Evolutionary conservation across 2,113 vertebrate species (phyloP).

Genomic region (Amia ocellicauda): DNA sequence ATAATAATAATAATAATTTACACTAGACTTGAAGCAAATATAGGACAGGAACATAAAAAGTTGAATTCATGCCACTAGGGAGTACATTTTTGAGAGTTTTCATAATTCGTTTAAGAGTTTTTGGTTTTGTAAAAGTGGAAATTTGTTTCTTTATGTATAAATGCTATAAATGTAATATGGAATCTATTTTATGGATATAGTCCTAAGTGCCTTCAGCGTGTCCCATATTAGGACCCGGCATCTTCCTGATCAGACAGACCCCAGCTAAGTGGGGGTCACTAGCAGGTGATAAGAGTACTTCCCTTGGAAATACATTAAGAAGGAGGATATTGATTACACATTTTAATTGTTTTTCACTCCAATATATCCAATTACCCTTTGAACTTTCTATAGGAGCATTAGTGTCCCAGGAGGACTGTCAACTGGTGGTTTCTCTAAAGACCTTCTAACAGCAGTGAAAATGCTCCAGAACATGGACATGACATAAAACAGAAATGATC

Average conservation of each 20-base stretch:
- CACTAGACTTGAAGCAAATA: too few relatives aligned
- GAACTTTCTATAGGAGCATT: constrained; percentile 57
- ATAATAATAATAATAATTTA: too few relatives aligned
- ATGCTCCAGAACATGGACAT: not conserved
- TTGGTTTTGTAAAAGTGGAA: too few relatives aligned
- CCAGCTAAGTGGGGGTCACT: constrained; percentile 32
- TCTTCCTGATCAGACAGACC: not conserved
- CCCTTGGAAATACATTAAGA: constrained; percentile 67
- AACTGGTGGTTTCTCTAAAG: constrained; percentile 11
- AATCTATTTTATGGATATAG: too few relatives aligned
- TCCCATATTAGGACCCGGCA: too few relatives aligned
- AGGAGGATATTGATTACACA: constrained; percentile 68
- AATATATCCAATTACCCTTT: constrained; percentile 71
- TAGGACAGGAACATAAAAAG: too few relatives aligned
- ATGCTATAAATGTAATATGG: too few relatives aligned
- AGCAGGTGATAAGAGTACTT: constrained; percentile 54
- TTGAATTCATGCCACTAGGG: too few relatives aligned
- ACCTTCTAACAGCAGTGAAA: not conserved
- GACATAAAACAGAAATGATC: not conserved
- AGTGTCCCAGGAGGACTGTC: constrained; percentile 3
- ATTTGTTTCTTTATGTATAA: too few relatives aligned
- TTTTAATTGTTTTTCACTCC: constrained; percentile 68
- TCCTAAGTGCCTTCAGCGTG: too few relatives aligned
- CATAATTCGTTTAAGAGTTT: too few relatives aligned
- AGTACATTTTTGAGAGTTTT: too few relatives aligned